A percentile compares a stretch with the other conserved stretches of the same genome.
Conservation (phyloP, 2,797 vertebrate species). For the Sebastes itinus region DNA sequence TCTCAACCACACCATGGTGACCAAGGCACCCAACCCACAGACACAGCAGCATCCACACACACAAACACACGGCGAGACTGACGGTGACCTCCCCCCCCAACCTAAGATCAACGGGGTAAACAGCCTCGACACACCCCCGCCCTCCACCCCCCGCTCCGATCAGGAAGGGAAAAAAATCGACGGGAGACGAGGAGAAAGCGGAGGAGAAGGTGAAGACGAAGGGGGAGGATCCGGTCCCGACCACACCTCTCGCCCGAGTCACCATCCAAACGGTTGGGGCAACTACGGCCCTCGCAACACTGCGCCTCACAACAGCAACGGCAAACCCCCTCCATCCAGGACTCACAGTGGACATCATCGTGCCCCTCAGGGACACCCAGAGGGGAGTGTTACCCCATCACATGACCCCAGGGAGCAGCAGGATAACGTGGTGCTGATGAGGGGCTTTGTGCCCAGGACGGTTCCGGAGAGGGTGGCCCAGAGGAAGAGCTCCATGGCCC, state of each 20-base stretch:
- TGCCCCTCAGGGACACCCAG: slow-evolving; percentile 41
- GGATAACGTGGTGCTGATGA: slow-evolving; percentile 79
- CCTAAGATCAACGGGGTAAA: slow-evolving; percentile 80
- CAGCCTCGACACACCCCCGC: slow-evolving; percentile 31
- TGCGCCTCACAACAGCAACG: slow-evolving; percentile 59
- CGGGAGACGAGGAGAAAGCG: slow-evolving; percentile 7
- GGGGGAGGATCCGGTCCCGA: slow-evolving; percentile 13
- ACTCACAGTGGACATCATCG: slow-evolving; percentile 16
- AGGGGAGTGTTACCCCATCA: slow-evolving; percentile 16
- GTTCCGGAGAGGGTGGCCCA: slow-evolving; percentile 91
- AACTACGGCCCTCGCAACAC: slow-evolving; percentile 67
- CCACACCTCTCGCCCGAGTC: neutral
- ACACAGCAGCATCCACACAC: slow-evolving; percentile 57
- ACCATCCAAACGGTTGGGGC: slow-evolving; percentile 49
- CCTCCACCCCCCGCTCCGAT: slow-evolving; percentile 36
- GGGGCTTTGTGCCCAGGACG: slow-evolving; percentile 84
- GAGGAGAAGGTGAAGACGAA: slow-evolving; percentile 50
- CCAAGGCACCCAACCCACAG: slow-evolving; percentile 75
- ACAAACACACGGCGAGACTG: slow-evolving; percentile 63
- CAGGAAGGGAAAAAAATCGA: slow-evolving; percentile 55
- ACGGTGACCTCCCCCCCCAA: slow-evolving; percentile 70
- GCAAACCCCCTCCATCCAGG: slow-evolving; percentile 64
- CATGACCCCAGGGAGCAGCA: slow-evolving; percentile 52
- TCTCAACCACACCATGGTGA: slow-evolving; percentile 71
- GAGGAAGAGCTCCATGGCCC: slow-evolving; percentile 95